Percentiles rank a stretch among this genome's conserved stretches.
These are phyloP conservation scores for Myathropa florea DNA, from an alignment of 2,888 invertebrate species.

Conservation along the genomic window DNA sequence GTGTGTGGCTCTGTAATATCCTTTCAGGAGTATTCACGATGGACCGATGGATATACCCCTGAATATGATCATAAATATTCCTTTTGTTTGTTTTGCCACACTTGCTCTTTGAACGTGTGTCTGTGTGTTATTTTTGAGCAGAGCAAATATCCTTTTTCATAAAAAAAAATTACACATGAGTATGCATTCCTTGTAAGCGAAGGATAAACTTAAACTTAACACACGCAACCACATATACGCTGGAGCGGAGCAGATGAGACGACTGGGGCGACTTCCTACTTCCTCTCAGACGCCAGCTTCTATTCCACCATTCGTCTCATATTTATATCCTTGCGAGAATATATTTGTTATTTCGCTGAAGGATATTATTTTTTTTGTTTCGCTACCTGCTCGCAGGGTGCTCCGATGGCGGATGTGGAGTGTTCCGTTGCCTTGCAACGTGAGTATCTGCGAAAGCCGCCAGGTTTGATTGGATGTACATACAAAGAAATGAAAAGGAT, in stretches of 20 bases:
- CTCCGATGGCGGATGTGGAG: neutral
- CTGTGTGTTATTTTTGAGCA: neutral
- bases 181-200: neutral
- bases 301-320: neutral
- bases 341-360: slow-evolving; percentile 43
- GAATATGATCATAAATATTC: slow-evolving; percentile 55
- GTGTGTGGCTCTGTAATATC: slow-evolving; percentile 27
- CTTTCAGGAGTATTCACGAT: slow-evolving; percentile 40
- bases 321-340: slow-evolving; percentile 28
- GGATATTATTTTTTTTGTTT: slow-evolving; percentile 42
- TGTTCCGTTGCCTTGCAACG: neutral
- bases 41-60: slow-evolving; percentile 40
- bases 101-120: neutral
- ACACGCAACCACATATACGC: neutral
- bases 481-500: too few relatives aligned
- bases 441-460: neutral
- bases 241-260: neutral
- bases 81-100: slow-evolving; percentile 15
- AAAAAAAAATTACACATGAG: neutral
- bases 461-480: neutral
- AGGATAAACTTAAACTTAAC: neutral
- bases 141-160: neutral
- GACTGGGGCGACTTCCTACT: neutral
- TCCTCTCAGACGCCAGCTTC: neutral
- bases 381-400: slow-evolving; percentile 19